Base-by-base conservation (phyloP, 2,797 vertebrate species). In the Lacerta viridis region DNA sequence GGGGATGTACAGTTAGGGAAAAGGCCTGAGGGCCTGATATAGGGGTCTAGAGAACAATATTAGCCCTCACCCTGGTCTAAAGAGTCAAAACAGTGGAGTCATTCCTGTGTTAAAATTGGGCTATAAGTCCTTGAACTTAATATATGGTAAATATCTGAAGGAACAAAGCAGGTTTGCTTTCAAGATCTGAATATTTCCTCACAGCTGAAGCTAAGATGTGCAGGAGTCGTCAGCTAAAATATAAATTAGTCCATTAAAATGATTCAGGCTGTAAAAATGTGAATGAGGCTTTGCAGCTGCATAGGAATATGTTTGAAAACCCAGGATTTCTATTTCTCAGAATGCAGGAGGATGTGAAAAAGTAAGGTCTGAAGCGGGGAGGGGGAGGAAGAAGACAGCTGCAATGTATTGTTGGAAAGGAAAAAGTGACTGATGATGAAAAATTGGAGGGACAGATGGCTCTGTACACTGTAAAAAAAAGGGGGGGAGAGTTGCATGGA, bases 341-440 rank as follows among this genome's bases (percentile, higher is more conserved):
- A 90, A 88, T 90, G 20, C 84, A 83, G 74, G 84, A 55, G 36
- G 82, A 83, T 86, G 85, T 83, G 72, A 39, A 27, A 33, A 78
- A 59, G 33, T 55, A 20, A n/a, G 13, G 25, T 23, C 33, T 81
- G 41, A 77, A 17, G 61, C 9, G 1, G 43, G 7, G 75, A 64
- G 25, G 9, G 72, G 33, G 85, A 39, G 76, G 3, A 83, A 27
- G 79, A 0, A 88, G 0, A 50, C 76, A 87, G 75, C 87, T 93
- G 89, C 55, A 90, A 82, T 39, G 50, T 76, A 85, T 89, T 89
- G 90, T 78, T 33, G 87, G 74, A 91, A 80, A 92, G 89, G 87
- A 88, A 87, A 83, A 88, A 92, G 10, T 83, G 80, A 90, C 43
- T 92, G 89, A 89, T 80, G 87, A 80, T 84, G 43, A 64, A 92